Conservation (phyloP, 2,888 invertebrate genomes). For the Aleiodes testaceus region DNA sequence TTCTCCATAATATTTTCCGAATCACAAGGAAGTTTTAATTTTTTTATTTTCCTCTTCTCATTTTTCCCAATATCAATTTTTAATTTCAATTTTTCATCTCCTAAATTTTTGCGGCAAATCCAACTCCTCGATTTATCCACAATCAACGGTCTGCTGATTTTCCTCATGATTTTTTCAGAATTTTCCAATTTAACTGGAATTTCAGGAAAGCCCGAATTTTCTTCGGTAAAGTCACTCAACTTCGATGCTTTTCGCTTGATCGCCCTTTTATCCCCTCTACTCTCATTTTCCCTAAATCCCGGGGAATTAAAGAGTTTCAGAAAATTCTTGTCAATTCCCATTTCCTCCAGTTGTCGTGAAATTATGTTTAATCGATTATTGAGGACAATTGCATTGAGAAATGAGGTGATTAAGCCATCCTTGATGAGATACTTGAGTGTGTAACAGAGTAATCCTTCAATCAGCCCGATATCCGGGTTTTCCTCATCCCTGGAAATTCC, state of each 20-base stretch:
- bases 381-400: slow-evolving; percentile 60
- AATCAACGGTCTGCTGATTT: neutral
- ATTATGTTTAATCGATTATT: slow-evolving; percentile 59
- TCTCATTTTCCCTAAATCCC: neutral
- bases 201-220: slow-evolving; percentile 19
- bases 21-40: slow-evolving; percentile 54
- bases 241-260: slow-evolving; percentile 9
- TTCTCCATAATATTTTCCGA: slow-evolving; percentile 48
- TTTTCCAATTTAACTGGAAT: neutral
- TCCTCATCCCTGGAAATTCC: slow-evolving; percentile 4
- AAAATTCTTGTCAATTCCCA: slow-evolving; percentile 55
- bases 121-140: slow-evolving; percentile 10
- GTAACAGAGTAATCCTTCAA: slow-evolving; percentile 50
- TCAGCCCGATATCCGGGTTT: slow-evolving; percentile 39
- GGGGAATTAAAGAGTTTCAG: slow-evolving; percentile 27
- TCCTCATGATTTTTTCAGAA: neutral
- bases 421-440: slow-evolving; percentile 54
- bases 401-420: slow-evolving; percentile 55
- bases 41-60: slow-evolving; percentile 24
- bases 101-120: slow-evolving; percentile 49
- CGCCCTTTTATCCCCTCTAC: neutral
- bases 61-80: slow-evolving; percentile 22
- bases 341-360: slow-evolving; percentile 54
- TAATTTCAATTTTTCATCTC: slow-evolving; percentile 45
- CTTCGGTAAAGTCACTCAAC: slow-evolving; percentile 35